Evolutionary conservation across 92 coral and sea anemone genomes (phyloP), one percentile per base, ranked within the genome.

Genomic region (Phenganax marumi): DNA sequence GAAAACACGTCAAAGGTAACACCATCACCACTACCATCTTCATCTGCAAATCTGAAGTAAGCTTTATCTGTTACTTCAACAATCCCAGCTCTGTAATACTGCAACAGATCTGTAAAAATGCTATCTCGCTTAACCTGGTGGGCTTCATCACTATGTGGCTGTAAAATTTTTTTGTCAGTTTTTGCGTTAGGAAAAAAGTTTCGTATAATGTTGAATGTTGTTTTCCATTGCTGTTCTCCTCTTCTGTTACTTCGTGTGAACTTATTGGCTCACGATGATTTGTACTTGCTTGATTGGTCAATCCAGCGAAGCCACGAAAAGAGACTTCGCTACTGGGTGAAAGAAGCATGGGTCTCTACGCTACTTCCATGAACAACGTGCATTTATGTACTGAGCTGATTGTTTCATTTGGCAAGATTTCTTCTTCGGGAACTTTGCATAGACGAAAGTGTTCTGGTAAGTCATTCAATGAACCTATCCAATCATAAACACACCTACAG

Each of bases 1-100:
- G 88, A 85, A 51, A 78, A 90, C 50, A 87, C 90, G 47, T 89
- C 88, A 55, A 85, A 83, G 19, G 80, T 70, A 33, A 89, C 90
- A 22, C 90, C 92, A 24, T 86, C 79, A 22, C 86, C 90, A 55
- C 63, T 77, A 71, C 82, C 92, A 53, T 76, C 86, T 70, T 89
- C 89, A 60, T 61, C 88, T 55, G 88, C 70, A 55, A 89, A 86
- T 24, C 46, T 47, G 73, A 89, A 50, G 18, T 56, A 19, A 13
- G 83, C 80, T 23, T 74, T 81, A 17, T 50, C 54, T 3, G 81
- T 54, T 24, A 65, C 23, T 6, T 57, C 58, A 8, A 76, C 66
- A 55, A 63, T 54, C 33, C 81, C 81, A 14, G 84, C 49, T 74
- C 79, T 76, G 82, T 85, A 84, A 43, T 76, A 71, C 68, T 52